These are phyloP conservation scores for Sclerodermus sp. DNA, from an alignment of 2,888 invertebrate genomes.

Conservation along the genomic window DNA sequence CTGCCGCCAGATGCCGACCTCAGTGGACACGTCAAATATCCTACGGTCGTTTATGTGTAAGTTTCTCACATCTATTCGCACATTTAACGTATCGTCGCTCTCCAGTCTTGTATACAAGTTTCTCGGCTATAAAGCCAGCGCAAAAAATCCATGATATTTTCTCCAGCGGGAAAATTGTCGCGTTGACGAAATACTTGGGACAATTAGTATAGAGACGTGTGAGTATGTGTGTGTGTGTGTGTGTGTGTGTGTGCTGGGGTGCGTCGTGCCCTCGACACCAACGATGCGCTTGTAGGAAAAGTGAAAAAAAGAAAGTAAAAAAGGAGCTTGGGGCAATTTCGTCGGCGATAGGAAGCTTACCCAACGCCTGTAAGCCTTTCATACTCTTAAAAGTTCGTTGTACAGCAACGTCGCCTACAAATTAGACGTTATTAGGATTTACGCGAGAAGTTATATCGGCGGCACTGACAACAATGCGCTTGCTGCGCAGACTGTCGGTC, in stretches of 20 bases:
- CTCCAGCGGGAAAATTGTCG: no score
- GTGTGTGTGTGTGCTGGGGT: no score
- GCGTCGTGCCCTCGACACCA: no score
- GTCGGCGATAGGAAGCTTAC: neutral
- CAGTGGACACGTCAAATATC: slow-evolving; percentile 72
- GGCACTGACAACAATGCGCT: neutral
- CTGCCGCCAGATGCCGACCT: slow-evolving; percentile 73
- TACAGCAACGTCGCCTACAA: slow-evolving; percentile 33
- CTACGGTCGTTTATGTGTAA: slow-evolving; percentile 83
- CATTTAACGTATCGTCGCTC: no score
- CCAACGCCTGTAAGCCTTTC: slow-evolving; percentile 15
- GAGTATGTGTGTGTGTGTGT: no score
- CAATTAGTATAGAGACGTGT: no score
- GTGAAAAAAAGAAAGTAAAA: no score
- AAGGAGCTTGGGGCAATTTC: slow-evolving; percentile 1
- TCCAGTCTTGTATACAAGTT: no score
- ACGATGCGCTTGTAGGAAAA: no score
- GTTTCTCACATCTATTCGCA: slow-evolving; percentile 53
- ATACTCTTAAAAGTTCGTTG: slow-evolving; percentile 31
- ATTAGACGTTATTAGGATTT: slow-evolving; percentile 47
- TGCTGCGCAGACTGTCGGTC: neutral
- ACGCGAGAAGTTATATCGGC: slow-evolving; percentile 39
- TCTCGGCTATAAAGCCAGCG: no score
- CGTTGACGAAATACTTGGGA: no score
- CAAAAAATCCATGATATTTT: no score